A percentile compares a stretch with the other conserved stretches of the same genome.
phyloP scores from a whole-genome alignment of 2,113 vertebrate genomes.

The Entelurus aequoreus region DNA sequence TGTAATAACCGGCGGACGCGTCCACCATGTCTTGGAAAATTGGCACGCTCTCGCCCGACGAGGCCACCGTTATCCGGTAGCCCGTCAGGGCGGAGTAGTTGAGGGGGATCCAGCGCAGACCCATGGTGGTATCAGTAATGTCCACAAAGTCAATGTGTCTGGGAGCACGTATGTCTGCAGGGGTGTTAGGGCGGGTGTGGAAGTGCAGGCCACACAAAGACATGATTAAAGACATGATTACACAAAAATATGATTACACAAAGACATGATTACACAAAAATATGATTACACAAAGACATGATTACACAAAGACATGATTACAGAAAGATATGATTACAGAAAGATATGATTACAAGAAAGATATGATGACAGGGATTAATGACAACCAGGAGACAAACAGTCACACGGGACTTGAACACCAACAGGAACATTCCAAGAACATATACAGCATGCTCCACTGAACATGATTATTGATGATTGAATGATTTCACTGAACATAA shows the following conservation, averaged over 20 bases:
- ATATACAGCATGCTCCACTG: constrained; percentile 21
- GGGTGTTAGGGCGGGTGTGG: constrained; percentile 66
- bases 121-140: constrained; percentile 94
- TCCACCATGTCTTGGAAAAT: constrained; percentile 94
- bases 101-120: constrained; percentile 90
- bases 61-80: constrained; percentile 90
- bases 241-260: no score
- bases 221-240: no score
- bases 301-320: constrained; percentile 31
- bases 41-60: constrained; percentile 83
- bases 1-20: constrained; percentile 88
- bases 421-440: not conserved
- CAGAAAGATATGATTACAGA: constrained; percentile 22
- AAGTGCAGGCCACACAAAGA: constrained; percentile 56
- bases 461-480: not conserved
- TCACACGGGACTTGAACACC: constrained; percentile 9
- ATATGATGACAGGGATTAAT: constrained; percentile 8
- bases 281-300: constrained; percentile 11
- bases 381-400: not conserved
- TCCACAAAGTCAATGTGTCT: constrained; percentile 91
- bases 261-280: constrained; percentile 36
- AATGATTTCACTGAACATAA: no score
- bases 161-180: constrained; percentile 85
- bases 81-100: constrained; percentile 82
- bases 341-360: no score